These are phyloP conservation scores for Eilema depressum DNA, from an alignment of 2,888 invertebrate genomes.

Conservation along the genomic window DNA sequence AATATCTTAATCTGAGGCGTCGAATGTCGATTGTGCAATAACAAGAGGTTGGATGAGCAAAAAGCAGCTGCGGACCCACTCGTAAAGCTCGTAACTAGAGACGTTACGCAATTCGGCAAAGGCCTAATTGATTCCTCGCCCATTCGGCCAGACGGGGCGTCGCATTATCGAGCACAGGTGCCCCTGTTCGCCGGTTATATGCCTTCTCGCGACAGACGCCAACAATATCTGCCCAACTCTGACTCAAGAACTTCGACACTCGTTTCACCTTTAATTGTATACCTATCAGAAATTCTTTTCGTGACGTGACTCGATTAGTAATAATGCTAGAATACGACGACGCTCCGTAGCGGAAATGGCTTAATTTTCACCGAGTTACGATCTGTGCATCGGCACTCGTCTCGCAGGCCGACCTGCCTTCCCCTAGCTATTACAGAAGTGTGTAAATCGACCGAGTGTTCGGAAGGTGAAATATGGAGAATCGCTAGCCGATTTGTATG, in stretches of 20 bases:
- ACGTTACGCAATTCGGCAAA: slow-evolving; percentile 84
- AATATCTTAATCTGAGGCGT: slow-evolving; percentile 81
- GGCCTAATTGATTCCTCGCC: slow-evolving; percentile 86
- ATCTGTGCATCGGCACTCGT: slow-evolving; percentile 61
- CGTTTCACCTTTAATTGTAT: slow-evolving; percentile 80
- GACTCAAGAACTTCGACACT: slow-evolving; percentile 70
- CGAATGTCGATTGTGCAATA: slow-evolving; percentile 83
- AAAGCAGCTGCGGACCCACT: slow-evolving; percentile 83
- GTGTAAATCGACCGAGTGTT: slow-evolving; percentile 78
- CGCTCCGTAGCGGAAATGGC: slow-evolving; percentile 73
- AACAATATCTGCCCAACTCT: slow-evolving; percentile 74
- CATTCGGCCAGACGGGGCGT: slow-evolving; percentile 83
- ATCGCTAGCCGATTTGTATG: slow-evolving; percentile 81
- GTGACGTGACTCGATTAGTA: slow-evolving; percentile 79
- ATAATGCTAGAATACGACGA: slow-evolving; percentile 75
- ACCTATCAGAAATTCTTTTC: slow-evolving; percentile 76
- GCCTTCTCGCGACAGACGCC: slow-evolving; percentile 75
- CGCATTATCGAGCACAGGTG: slow-evolving; percentile 86
- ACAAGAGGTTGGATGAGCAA: slow-evolving; percentile 83
- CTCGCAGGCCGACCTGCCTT: slow-evolving; percentile 57
- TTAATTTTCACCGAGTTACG: slow-evolving; percentile 74
- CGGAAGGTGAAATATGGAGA: slow-evolving; percentile 79
- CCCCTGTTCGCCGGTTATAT: slow-evolving; percentile 75
- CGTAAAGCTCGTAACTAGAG: slow-evolving; percentile 83
- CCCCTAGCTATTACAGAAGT: slow-evolving; percentile 67